Percentiles rank a stretch among this genome's conserved stretches.
Conservation (phyloP, 2,888 invertebrate genomes). For the Campoplex nolae region DNA sequence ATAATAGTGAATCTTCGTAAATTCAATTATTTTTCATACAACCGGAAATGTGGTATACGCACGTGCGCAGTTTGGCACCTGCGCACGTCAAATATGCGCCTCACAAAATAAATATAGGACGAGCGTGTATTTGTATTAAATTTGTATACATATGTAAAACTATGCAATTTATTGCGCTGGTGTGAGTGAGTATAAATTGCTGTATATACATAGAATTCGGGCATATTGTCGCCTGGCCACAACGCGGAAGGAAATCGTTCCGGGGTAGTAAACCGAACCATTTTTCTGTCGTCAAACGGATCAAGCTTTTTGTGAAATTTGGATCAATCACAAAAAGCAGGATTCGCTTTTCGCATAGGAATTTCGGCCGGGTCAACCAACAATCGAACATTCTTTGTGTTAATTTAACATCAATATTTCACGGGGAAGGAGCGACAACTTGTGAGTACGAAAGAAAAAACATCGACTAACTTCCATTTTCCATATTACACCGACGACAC, state of each 20-base stretch:
- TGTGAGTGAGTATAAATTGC: neutral
- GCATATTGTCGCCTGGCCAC: conserved; percentile 69
- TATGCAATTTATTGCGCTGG: neutral
- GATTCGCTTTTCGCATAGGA: conserved; percentile 85
- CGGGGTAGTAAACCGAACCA: conserved; percentile 80
- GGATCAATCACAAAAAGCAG: conserved; percentile 85
- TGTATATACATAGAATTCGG: conserved; percentile 43
- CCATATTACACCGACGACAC: neutral
- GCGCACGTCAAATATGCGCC: conserved; percentile 66
- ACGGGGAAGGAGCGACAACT: conserved; percentile 20
- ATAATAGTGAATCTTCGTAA: neutral
- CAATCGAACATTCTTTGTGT: conserved; percentile 66
- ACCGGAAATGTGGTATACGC: conserved; percentile 56
- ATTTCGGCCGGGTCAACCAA: conserved; percentile 78
- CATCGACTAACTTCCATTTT: conserved; percentile 34
- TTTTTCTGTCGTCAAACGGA: conserved; percentile 85
- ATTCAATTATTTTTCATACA: conserved; percentile 55
- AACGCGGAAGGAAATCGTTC: conserved; percentile 77
- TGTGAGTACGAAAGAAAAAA: conserved; percentile 49
- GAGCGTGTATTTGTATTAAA: neutral
- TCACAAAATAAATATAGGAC: conserved; percentile 63
- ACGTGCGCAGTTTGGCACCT: conserved; percentile 72
- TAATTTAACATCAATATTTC: conserved; percentile 20
- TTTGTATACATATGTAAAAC: neutral
- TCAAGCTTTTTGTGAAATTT: conserved; percentile 85